Conservation (phyloP, 2,888 invertebrate species). For the Phortica okadai region DNA sequence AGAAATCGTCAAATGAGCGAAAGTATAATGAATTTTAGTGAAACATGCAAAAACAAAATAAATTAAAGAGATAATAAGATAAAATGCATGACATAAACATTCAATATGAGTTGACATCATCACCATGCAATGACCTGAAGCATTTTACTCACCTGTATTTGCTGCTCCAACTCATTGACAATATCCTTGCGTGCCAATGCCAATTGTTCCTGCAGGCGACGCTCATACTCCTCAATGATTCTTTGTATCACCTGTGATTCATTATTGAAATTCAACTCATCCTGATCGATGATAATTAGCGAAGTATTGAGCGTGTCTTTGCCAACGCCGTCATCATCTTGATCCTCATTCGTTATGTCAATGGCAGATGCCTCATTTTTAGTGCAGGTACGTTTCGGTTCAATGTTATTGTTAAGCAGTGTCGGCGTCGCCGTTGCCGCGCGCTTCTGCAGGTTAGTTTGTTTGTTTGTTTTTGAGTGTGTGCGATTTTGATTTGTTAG, state of each 20-base stretch:
- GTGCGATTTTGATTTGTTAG: constrained; percentile 51
- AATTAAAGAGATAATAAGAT: background rate
- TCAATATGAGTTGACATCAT: background rate
- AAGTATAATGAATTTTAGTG: constrained; percentile 5
- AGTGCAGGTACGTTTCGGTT: constrained; percentile 14
- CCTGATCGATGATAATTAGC: constrained; percentile 74
- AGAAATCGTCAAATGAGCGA: background rate
- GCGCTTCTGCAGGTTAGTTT: constrained; percentile 20
- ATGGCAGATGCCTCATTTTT: constrained; percentile 25
- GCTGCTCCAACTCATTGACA: constrained; percentile 82
- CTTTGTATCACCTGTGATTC: constrained; percentile 74
- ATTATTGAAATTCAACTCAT: constrained; percentile 73
- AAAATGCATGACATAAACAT: background rate
- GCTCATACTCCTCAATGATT: constrained; percentile 77
- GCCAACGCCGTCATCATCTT: constrained; percentile 21
- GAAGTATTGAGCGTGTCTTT: constrained; percentile 60
- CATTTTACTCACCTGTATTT: constrained; percentile 82
- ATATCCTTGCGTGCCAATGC: constrained; percentile 83
- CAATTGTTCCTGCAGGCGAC: constrained; percentile 80
- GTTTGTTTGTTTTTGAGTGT: constrained; percentile 36
- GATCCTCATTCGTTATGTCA: constrained; percentile 30
- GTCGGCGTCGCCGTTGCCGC: constrained; percentile 7
- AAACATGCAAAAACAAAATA: constrained; percentile 19
- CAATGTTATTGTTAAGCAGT: constrained; percentile 16
- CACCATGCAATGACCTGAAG: background rate